Conservation (phyloP, 2,888 invertebrate species). For the Ectemnius lituratus region DNA sequence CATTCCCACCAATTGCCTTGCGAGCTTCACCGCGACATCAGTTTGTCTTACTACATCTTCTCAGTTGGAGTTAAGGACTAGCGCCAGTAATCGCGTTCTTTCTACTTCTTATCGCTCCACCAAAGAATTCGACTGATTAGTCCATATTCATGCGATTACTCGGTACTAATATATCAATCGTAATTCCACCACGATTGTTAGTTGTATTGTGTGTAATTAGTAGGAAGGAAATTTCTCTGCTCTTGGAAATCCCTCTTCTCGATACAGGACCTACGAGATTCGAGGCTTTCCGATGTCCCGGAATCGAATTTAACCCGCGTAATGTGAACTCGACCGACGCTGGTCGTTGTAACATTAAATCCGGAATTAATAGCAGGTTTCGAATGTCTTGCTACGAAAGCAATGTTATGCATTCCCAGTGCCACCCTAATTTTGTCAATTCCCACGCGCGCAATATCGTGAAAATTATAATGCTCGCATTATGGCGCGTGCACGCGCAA, state of each 20-base stretch:
- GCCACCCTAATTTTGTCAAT: neutral
- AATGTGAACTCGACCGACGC: neutral
- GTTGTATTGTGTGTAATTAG: too few relatives aligned
- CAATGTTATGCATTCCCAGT: slow-evolving; percentile 3
- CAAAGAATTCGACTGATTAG: slow-evolving; percentile 51
- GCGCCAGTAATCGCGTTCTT: neutral
- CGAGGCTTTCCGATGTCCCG: too few relatives aligned
- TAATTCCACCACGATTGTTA: too few relatives aligned
- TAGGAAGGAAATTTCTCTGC: too few relatives aligned
- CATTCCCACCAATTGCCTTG: slow-evolving; percentile 23
- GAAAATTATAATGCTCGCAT: slow-evolving; percentile 1
- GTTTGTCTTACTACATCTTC: slow-evolving; percentile 54
- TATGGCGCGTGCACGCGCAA: slow-evolving; percentile 6
- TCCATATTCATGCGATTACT: slow-evolving; percentile 9
- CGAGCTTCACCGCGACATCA: slow-evolving; percentile 38
- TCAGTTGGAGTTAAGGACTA: too few relatives aligned
- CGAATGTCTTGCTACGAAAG: neutral
- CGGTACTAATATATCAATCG: too few relatives aligned
- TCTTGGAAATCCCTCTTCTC: too few relatives aligned
- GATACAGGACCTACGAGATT: too few relatives aligned
- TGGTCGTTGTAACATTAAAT: neutral
- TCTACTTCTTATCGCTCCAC: slow-evolving; percentile 21
- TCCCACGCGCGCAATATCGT: slow-evolving; percentile 5
- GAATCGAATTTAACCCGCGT: too few relatives aligned
- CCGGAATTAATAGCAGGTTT: slow-evolving; percentile 4